Base-by-base conservation (phyloP, 2,797 vertebrate genomes). In the Brotula barbata region DNA sequence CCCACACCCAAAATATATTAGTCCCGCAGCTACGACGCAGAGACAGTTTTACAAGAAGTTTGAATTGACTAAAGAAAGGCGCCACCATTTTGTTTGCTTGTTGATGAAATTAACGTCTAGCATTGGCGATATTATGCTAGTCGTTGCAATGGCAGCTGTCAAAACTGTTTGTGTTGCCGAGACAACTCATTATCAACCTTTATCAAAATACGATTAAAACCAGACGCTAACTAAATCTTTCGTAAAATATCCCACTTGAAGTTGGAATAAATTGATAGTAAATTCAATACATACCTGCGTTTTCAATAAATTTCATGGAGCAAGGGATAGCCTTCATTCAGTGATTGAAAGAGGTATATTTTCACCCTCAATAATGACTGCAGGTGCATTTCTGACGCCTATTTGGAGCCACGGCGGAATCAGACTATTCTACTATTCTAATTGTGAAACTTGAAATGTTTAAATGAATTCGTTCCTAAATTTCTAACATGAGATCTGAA, bases 91-190 rank as follows among this genome's bases (percentile, higher is more conserved):
- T 21, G 12, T 11, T 45, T 1, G 17, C 16, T 59, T 31, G 23
- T 3, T 3, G 23, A 7, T 21, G n/a, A n/a, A 21, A 4, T 34
- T 12, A 39, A 23, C n/a, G 58, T 59, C 49, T 39, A 39, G 37
- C 15, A 59, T n/a, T n/a, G n/a, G 50, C 64, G 44, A 43, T 43
- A 40, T 43, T 50, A 0, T 40, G 39, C 37, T 74, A 50, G 31
- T 42, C 58, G 58, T 64, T 66, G 68, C 54, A 64, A 43, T 5
- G 67, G 66, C 72, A 81, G 70, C 81, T 85, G 84, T 86, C 80
- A 79, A 73, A 65, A 68, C 70, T 68, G 55, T 67, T 52, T 17
- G 66, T 53, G 25, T 11, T 34, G 41, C 46, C 51, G 9, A 68
- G 22, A 76, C 2, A 57, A 14, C 31, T 48, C 22, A 25, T 11